Percentiles rank a stretch among this genome's conserved stretches.
These are phyloP conservation scores for Agriotes lineatus DNA, from an alignment of 2,888 invertebrate species.

Conservation along the genomic window DNA sequence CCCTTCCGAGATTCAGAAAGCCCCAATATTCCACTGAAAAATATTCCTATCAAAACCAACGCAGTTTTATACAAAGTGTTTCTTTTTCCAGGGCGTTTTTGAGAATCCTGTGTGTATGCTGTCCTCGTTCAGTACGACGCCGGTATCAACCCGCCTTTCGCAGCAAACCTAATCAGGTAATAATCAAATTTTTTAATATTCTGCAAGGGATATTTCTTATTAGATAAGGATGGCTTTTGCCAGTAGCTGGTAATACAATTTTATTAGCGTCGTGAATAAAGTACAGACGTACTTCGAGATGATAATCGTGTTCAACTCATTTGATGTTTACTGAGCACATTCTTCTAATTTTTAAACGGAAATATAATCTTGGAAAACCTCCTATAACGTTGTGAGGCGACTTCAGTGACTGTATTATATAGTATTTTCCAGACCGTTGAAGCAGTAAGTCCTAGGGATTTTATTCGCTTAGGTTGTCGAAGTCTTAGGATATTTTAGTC, in stretches of 20 bases:
- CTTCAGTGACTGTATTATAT: constrained; percentile 9
- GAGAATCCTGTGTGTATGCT: constrained; percentile 90
- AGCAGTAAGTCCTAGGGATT: constrained; percentile 11
- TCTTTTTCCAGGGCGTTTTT: constrained; percentile 86
- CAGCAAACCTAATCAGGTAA: constrained; percentile 88
- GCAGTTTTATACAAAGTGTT: constrained; percentile 3
- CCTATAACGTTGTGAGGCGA: background rate
- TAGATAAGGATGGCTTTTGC: background rate
- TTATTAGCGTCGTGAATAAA: constrained; percentile 20
- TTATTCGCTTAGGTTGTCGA: constrained; percentile 15
- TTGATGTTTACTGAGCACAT: constrained; percentile 21
- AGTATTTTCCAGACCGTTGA: constrained; percentile 19
- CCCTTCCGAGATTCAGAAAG: background rate
- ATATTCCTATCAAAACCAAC: background rate
- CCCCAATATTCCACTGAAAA: background rate
- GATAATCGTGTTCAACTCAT: constrained; percentile 19
- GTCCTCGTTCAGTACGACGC: constrained; percentile 83
- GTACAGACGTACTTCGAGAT: background rate
- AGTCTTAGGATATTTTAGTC: constrained; percentile 8
- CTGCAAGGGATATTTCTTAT: too few relatives aligned
- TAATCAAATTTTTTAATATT: too few relatives aligned
- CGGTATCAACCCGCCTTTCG: constrained; percentile 88
- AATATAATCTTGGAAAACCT: too few relatives aligned
- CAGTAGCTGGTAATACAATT: background rate
- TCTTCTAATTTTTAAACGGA: constrained; percentile 8